These are phyloP conservation scores for Antigone vipio DNA, from an alignment of 2,113 vertebrate species.

Conservation along the genomic window DNA sequence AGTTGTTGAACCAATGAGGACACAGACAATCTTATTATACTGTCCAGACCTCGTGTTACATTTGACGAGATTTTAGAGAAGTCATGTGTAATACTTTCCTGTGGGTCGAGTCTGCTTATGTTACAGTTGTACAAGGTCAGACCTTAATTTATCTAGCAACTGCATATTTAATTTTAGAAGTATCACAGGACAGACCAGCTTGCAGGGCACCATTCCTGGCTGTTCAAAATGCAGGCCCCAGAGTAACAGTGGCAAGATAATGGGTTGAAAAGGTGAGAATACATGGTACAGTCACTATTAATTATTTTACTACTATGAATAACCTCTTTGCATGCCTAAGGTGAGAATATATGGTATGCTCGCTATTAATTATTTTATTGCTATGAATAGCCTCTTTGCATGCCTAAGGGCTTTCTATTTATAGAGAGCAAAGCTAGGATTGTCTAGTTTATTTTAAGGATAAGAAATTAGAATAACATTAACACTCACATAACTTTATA, in stretches of 20 bases:
- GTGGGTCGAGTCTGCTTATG: slow-evolving; percentile 52
- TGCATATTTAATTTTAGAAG: slow-evolving; percentile 82
- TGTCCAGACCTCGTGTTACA: slow-evolving; percentile 44
- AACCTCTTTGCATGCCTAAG: slow-evolving; percentile 52
- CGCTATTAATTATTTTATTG: slow-evolving; percentile 4
- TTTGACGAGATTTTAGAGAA: slow-evolving; percentile 73
- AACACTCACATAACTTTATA: background rate
- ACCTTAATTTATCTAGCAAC: slow-evolving; percentile 82
- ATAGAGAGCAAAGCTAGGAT: slow-evolving; percentile 2
- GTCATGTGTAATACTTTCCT: slow-evolving; percentile 72
- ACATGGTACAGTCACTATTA: slow-evolving; percentile 23
- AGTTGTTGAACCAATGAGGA: slow-evolving; percentile 60
- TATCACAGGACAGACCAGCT: slow-evolving; percentile 71
- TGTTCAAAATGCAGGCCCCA: slow-evolving; percentile 71
- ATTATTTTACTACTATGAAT: slow-evolving; percentile 21
- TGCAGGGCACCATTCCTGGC: slow-evolving; percentile 61
- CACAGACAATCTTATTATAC: slow-evolving; percentile 58
- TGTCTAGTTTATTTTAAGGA: slow-evolving; percentile 56
- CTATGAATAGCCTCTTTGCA: slow-evolving; percentile 2
- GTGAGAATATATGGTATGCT: slow-evolving; percentile 71
- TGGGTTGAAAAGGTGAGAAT: slow-evolving; percentile 79
- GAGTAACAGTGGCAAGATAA: slow-evolving; percentile 69
- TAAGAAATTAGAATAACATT: slow-evolving; percentile 31
- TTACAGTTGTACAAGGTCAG: slow-evolving; percentile 81
- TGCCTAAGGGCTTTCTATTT: slow-evolving; percentile 28